These are phyloP conservation scores for Pheucticus melanocephalus DNA, from an alignment of 2,113 vertebrate species.

Conservation along the genomic window DNA sequence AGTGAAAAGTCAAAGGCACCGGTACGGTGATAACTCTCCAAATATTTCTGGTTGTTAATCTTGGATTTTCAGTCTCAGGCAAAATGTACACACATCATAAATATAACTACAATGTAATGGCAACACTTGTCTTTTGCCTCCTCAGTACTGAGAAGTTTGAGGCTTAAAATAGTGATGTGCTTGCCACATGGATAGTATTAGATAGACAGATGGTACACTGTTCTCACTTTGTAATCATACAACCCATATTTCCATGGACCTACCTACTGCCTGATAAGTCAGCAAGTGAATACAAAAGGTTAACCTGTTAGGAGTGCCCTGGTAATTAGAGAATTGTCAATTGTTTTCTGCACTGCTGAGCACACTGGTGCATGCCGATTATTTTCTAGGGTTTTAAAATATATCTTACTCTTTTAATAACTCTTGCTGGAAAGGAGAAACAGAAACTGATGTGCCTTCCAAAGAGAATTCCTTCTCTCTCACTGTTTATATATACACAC, in stretches of 20 bases:
- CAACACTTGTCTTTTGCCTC: background rate
- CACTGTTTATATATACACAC: constrained; percentile 12
- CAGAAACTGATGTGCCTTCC: background rate
- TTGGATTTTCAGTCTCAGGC: background rate
- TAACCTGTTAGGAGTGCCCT: background rate
- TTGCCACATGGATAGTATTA: background rate
- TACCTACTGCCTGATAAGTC: background rate
- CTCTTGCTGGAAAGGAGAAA: background rate
- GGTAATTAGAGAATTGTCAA: background rate
- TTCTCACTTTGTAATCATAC: background rate
- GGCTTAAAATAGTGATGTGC: constrained; percentile 30
- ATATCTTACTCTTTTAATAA: background rate
- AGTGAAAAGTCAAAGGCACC: background rate
- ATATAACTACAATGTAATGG: background rate
- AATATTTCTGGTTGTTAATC: background rate
- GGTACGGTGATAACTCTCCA: background rate
- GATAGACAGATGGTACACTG: constrained; percentile 2
- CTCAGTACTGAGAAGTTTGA: background rate
- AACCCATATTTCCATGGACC: background rate
- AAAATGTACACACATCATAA: background rate
- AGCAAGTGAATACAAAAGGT: background rate
- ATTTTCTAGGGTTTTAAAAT: background rate
- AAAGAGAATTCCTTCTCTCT: background rate
- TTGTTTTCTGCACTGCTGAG: background rate
- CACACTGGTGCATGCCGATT: background rate